Evolutionary conservation across 2,113 vertebrate species (phyloP).

Genomic region (Pogona vitticeps): DNA sequence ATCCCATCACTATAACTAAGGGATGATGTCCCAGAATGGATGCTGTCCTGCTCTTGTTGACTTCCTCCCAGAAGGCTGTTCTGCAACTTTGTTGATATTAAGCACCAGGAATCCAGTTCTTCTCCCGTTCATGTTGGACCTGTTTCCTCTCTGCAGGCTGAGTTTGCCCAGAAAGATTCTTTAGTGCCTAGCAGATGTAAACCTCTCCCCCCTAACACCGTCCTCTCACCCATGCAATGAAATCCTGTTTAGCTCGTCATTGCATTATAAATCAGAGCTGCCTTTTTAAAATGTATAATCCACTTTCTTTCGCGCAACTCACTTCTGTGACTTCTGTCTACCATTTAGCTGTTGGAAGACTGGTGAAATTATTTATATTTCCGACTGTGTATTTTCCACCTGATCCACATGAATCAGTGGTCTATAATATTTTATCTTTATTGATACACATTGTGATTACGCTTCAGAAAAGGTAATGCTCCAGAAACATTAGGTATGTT

Average conservation of each 20-base stretch:
- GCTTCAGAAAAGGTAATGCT: conserved; percentile 69
- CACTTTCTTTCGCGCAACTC: background rate
- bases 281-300: background rate
- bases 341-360: conserved; percentile 28
- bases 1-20: background rate
- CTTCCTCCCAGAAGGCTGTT: background rate
- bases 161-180: background rate
- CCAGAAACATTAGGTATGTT: conserved; percentile 71
- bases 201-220: background rate
- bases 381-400: conserved; percentile 21
- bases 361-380: conserved; percentile 27
- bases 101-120: no score
- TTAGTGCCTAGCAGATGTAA: background rate
- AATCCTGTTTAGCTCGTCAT: background rate
- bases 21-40: background rate
- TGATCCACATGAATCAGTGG: background rate
- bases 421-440: conserved; percentile 70
- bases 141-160: background rate
- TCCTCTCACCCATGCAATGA: background rate
- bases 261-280: background rate
- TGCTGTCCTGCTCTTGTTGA: background rate
- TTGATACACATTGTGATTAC: conserved; percentile 71
- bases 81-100: background rate
- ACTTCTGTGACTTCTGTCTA: conserved; percentile 18
- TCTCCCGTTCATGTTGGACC: background rate